Evolutionary conservation across 2,797 vertebrate genomes (phyloP).

Genomic region (Fistularia tabacaria): DNA sequence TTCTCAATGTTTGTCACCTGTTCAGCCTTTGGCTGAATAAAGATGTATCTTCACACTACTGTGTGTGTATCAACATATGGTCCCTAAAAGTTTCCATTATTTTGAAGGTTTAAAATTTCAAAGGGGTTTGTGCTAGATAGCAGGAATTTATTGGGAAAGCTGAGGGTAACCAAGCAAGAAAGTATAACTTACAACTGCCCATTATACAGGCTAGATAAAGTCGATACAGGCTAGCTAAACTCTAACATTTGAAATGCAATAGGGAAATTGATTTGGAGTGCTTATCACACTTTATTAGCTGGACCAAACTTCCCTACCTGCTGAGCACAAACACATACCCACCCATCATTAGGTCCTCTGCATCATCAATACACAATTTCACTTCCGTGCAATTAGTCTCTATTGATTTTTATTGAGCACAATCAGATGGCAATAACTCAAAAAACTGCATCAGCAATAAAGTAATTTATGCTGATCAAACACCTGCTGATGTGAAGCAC

Average conservation of each 20-base stretch:
- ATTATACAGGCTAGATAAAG: background rate
- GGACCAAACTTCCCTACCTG: background rate
- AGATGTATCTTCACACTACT: too few relatives aligned
- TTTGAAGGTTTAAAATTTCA: too few relatives aligned
- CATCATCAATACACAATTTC: slow-evolving; percentile 58
- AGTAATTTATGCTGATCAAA: slow-evolving; percentile 50
- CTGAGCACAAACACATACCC: slow-evolving; percentile 1
- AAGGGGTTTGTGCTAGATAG: background rate
- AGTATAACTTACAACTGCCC: background rate
- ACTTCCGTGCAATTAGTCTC: slow-evolving; percentile 58
- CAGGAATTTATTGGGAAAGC: background rate
- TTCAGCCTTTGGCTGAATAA: too few relatives aligned
- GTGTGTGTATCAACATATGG: too few relatives aligned
- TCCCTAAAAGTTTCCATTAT: too few relatives aligned
- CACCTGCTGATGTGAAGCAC: slow-evolving; percentile 23
- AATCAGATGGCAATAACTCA: slow-evolving; percentile 48
- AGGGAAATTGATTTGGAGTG: too few relatives aligned
- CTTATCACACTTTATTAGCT: background rate
- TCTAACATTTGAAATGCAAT: background rate
- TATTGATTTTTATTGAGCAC: slow-evolving; percentile 61
- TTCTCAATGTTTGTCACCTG: too few relatives aligned
- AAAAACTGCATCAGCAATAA: slow-evolving; percentile 49
- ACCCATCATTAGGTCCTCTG: slow-evolving; percentile 41
- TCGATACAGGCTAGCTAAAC: background rate
- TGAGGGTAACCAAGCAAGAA: slow-evolving; percentile 1